Percentiles rank a stretch among this genome's conserved stretches.
Evolutionary conservation across 2,888 invertebrate genomes (phyloP).

Genomic region (Phaonia tiefii): DNA sequence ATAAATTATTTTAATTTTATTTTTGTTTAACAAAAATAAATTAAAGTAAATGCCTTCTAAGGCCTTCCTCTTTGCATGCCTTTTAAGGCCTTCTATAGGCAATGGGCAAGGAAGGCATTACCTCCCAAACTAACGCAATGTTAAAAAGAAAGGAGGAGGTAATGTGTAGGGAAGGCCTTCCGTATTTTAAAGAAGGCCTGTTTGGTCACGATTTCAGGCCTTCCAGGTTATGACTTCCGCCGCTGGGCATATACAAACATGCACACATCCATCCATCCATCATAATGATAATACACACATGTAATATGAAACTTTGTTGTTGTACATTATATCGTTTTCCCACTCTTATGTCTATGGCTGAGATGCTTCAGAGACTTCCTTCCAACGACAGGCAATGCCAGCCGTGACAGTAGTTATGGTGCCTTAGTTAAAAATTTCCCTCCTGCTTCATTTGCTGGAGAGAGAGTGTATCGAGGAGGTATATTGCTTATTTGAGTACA

Average conservation of each 20-base stretch:
- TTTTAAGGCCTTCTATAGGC: no score
- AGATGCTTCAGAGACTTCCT: constrained; percentile 4
- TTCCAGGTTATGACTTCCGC: no score
- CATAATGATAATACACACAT: constrained; percentile 36
- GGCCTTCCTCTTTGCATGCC: no score
- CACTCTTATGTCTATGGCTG: constrained; percentile 9
- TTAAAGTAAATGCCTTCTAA: no score
- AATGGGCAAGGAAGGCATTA: no score
- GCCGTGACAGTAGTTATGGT: background rate
- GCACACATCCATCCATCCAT: background rate
- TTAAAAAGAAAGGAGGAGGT: no score
- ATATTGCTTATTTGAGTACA: constrained; percentile 45
- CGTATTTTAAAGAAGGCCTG: no score
- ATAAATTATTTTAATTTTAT: no score
- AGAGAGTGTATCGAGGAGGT: background rate
- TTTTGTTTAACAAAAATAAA: no score
- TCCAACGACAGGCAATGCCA: background rate
- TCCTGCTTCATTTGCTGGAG: background rate
- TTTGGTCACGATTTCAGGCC: no score
- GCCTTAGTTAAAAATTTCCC: background rate
- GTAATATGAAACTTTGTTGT: constrained; percentile 38
- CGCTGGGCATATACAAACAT: background rate
- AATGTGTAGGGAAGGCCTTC: no score
- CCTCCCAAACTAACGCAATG: no score
- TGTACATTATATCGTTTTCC: constrained; percentile 7